Base-by-base conservation (phyloP, 2,797 vertebrate species). In the Sebastiscus albofasciatus region DNA sequence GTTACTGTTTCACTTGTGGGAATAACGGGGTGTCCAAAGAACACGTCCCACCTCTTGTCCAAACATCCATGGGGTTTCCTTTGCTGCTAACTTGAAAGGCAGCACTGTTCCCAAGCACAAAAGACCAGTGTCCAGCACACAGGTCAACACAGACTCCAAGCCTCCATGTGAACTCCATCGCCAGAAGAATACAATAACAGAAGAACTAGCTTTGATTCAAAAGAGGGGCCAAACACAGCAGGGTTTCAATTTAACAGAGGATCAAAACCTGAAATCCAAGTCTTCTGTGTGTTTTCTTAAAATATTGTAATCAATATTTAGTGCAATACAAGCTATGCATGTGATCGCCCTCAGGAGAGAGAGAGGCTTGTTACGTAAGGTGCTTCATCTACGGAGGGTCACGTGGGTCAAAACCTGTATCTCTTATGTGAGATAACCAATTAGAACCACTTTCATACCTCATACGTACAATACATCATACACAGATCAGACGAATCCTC, bases 31-130 rank as follows among this genome's bases (percentile, higher is more conserved):
- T 56, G 56, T 84, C 78, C 75, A 82, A 58, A 87, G 83, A 91
- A 76, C 65, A 73, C 16, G 10, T 84, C 87, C 77, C 79, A 83
- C 91, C 81, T 85, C 88, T 89, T 89, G 75, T 90, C 76, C 76
- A 94, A 94, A 94, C 87, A 94, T 77, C 72, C 66, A 66, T 3
- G 10, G 67, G 46, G 78, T 82, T 93, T 93, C 87, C 82, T 82
- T 62, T 75, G 58, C 72, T 58, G 74, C 67, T 3, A 52, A 84
- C 73, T 67, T 84, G 83, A 92, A 90, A 92, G 66, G 26, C 67
- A 24, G 80, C 75, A 62, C 81, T 65, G 82, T 90, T 81, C 78
- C 66, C 61, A 26, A 26, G 6, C 68, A 90, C 87, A 90, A 89
- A 81, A 81, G 85, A 26, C 82, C 82, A 85, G 88, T 89, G 88